A percentile compares a stretch with the other conserved stretches of the same genome.
phyloP scores from a whole-genome alignment of 2,113 vertebrate genomes.

The Brachyhypopomus occidentalis region DNA sequence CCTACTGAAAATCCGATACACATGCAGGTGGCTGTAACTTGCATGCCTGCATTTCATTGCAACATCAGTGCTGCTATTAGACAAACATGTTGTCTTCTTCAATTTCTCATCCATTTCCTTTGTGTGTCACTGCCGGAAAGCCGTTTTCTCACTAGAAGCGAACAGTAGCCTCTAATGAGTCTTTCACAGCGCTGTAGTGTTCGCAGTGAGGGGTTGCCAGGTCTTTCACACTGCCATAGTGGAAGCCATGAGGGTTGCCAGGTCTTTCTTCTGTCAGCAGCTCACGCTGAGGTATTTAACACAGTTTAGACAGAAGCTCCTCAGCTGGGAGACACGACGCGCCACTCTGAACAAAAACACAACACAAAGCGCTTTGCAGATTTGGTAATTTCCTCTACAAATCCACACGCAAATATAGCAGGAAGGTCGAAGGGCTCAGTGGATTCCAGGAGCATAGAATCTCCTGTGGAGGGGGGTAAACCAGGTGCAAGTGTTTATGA shows the following conservation, averaged over 20 bases:
- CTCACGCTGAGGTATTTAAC: conserved; percentile 46
- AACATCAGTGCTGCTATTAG: conserved; percentile 15
- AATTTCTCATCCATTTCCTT: conserved; percentile 10
- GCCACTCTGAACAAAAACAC: conserved; percentile 28
- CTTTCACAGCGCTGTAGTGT: conserved; percentile 30
- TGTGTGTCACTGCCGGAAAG: conserved; percentile 35
- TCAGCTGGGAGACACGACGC: conserved; percentile 28
- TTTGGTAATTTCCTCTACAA: conserved; percentile 41
- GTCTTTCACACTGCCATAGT: conserved; percentile 41
- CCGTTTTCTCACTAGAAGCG: conserved; percentile 38
- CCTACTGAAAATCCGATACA: conserved; percentile 10
- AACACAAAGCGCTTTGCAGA: conserved; percentile 10
- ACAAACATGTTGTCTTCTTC: conserved; percentile 6
- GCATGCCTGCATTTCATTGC: conserved; percentile 22
- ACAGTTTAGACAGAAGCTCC: conserved; percentile 35
- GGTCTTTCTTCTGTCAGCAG: conserved; percentile 36
- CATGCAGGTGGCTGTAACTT: conserved; percentile 25
- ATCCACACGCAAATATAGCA: conserved; percentile 42
- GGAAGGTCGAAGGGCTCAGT: conserved; percentile 31
- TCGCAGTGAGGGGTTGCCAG: conserved; percentile 33
- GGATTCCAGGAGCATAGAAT: conserved; percentile 41
- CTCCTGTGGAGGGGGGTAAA: conserved; percentile 23
- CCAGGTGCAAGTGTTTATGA: conserved; percentile 37
- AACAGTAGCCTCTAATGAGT: conserved; percentile 48
- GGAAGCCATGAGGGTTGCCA: conserved; percentile 35